Percentiles rank a stretch among this genome's conserved stretches.
Conservation (phyloP, 1,140 invertebrate species). For the Pseudomyrmex sp. region DNA sequence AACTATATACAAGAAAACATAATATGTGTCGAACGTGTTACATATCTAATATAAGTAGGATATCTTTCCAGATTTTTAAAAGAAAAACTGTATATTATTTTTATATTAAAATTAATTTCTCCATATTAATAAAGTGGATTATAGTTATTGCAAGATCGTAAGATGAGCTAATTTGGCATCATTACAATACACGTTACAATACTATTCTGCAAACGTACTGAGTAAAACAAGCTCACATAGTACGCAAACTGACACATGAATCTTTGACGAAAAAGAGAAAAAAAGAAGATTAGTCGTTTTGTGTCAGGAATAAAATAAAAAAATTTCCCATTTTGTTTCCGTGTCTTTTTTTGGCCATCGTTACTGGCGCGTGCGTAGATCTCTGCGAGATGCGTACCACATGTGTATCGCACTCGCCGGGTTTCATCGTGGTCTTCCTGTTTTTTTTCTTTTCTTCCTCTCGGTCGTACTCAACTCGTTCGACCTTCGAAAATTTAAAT, state of each 20-base stretch:
- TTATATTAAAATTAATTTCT: no score
- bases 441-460: constrained; percentile 26
- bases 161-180: not conserved
- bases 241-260: not conserved
- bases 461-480: constrained; percentile 12
- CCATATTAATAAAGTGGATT: no score
- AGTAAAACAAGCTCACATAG: not conserved
- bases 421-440: constrained; percentile 32
- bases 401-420: constrained; percentile 40
- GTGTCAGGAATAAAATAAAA: not conserved
- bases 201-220: not conserved
- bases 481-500: constrained; percentile 76
- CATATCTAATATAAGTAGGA: no score
- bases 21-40: no score
- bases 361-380: constrained; percentile 58
- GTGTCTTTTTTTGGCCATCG: not conserved
- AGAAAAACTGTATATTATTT: no score
- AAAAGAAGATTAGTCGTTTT: no score
- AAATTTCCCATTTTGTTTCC: constrained; percentile 22
- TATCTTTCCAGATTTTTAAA: no score
- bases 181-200: not conserved
- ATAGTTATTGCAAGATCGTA: not conserved
- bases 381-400: constrained; percentile 66
- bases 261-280: not conserved
- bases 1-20: no score